phyloP scores from a whole-genome alignment of 2,113 vertebrate species.

The Acanthisitta chloris region DNA sequence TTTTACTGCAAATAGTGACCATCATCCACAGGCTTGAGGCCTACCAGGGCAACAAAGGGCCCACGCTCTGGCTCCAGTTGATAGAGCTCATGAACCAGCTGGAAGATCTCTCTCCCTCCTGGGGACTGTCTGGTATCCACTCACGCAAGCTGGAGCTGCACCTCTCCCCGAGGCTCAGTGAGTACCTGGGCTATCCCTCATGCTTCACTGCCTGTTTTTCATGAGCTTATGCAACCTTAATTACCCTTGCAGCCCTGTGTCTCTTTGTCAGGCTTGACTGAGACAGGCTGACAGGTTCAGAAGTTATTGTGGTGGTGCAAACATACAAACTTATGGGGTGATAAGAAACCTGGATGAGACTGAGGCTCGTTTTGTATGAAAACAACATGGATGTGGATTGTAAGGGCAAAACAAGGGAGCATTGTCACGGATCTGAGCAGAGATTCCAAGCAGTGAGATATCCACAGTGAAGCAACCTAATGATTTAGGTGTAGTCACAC shows the following conservation, averaged over 20 bases:
- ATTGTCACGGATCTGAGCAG: rapidly evolving
- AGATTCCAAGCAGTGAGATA: neutral
- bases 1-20: neutral
- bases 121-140: neutral
- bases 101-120: neutral
- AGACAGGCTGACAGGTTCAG: neutral
- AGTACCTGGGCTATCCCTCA: neutral
- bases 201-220: neutral
- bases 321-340: rapidly evolving
- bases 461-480: neutral
- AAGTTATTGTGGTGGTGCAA: neutral
- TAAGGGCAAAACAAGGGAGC: neutral
- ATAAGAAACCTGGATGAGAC: neutral
- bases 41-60: neutral
- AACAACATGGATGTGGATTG: rapidly evolving
- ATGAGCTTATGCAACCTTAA: neutral
- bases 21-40: neutral
- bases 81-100: neutral
- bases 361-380: neutral
- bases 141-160: neutral
- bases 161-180: neutral
- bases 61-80: rapidly evolving
- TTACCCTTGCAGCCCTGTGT: neutral
- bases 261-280: neutral
- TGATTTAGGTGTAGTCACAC: neutral